Evolutionary conservation across 2,113 vertebrate genomes (phyloP).

Genomic region (Panthera leo): DNA sequence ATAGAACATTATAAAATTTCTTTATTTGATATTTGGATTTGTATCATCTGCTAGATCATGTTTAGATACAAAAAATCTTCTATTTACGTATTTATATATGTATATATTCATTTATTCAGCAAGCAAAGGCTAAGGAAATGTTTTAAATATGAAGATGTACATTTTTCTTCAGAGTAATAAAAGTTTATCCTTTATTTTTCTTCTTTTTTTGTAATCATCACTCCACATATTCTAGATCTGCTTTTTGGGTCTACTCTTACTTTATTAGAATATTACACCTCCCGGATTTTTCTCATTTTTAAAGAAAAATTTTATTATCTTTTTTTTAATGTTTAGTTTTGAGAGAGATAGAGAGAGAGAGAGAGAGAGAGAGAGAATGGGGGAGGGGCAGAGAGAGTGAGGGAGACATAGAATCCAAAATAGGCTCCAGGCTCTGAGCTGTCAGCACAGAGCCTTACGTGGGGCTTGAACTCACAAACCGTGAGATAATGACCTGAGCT

Average conservation of each 20-base stretch:
- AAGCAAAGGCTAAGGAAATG: not conserved
- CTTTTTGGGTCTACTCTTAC: not conserved
- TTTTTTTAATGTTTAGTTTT: not conserved
- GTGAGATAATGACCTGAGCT: too few relatives aligned
- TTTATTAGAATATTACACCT: not conserved
- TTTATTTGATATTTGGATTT: not conserved
- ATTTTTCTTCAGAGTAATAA: not conserved
- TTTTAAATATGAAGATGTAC: not conserved
- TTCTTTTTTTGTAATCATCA: not conserved
- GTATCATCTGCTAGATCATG: not conserved
- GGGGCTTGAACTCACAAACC: too few relatives aligned
- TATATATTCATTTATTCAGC: not conserved
- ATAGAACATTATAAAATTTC: not conserved
- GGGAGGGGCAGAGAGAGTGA: too few relatives aligned
- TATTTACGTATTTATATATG: not conserved
- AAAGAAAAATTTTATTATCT: too few relatives aligned
- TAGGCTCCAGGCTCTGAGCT: too few relatives aligned
- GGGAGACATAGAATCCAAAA: too few relatives aligned
- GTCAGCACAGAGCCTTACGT: too few relatives aligned
- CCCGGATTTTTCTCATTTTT: not conserved
- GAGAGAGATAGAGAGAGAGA: too few relatives aligned
- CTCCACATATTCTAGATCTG: not conserved
- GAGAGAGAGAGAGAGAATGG: too few relatives aligned
- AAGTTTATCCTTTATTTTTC: not conserved
- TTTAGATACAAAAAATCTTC: not conserved